Evolutionary conservation across 2,888 invertebrate genomes (phyloP), one percentile per base, ranked within the genome.

Genomic region (Tenodera sinensis): DNA sequence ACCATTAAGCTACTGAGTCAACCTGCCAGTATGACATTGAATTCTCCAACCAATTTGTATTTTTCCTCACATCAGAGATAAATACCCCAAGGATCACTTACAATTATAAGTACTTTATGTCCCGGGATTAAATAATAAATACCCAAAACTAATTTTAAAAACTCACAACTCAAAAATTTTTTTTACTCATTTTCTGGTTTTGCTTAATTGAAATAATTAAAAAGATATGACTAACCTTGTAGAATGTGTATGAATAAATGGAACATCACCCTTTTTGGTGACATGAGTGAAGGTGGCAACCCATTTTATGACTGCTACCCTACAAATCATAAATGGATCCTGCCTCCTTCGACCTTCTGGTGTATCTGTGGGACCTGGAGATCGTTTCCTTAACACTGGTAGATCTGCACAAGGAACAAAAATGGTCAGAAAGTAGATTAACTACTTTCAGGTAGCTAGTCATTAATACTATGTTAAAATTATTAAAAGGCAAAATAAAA

Each of bases 221-320:
- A 54, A 27, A 8, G 85, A 47, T 30, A 25, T 28, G 3, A n/a
- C 88, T 89, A 87, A 91, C 91, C 90, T 91, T 87, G 87, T 90
- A 20, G 88, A 88, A 14, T 84, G 89, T n/a, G 91, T 93, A 92
- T 2, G 93, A 91, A 84, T 92, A 91, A 88, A 93, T 92, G 83
- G 92, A 90, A 90, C 93, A 94, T 90, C 94, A 94, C 94, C 94
- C 91, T 95, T 88, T 93, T 95, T 96, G 91, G 96, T 95, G 91
- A 97, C 96, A 92, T 98, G 97, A 2, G 97, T 97, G 92, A 97
- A 97, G 91, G 95, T 97, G 0, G 97, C 97, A 28, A 98, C 95
- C 98, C 98, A 98, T 93, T 97, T 97, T 91, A 98, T 97, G 81
- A 98, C 94, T 9, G 96, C 96, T 83, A 98, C 98, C 91, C 98